Conservation (phyloP, 2,888 invertebrate species). For the Deilephila porcellus region DNA sequence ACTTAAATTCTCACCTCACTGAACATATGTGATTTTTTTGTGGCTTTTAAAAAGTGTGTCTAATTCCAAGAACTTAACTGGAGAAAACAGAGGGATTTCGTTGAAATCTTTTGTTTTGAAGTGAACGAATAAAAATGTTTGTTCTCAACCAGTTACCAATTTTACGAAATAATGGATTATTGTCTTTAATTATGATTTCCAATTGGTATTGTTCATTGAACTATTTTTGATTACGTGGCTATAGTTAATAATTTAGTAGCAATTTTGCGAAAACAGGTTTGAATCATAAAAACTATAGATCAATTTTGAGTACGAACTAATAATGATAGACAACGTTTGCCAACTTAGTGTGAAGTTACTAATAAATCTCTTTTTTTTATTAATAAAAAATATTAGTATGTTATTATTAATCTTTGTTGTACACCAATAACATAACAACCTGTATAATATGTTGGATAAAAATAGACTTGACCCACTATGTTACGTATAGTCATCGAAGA, state of each 20-base stretch:
- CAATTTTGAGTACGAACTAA: no score
- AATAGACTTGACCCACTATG: constrained; percentile 8
- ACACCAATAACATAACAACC: no score
- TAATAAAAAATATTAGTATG: not conserved
- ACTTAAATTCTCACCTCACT: constrained; percentile 45
- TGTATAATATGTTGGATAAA: not conserved
- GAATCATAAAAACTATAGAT: no score
- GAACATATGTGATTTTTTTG: constrained; percentile 34
- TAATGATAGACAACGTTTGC: no score
- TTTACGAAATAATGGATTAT: not conserved
- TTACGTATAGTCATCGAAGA: not conserved
- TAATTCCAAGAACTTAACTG: constrained; percentile 29
- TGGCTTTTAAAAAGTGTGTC: not conserved
- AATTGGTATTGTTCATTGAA: no score
- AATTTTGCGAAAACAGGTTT: no score
- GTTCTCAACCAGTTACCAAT: not conserved
- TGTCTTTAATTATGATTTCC: no score
- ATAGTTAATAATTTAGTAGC: no score
- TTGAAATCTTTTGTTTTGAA: constrained; percentile 48
- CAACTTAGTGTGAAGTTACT: no score
- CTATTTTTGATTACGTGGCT: no score
- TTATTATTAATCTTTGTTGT: no score
- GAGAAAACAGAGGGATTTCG: constrained; percentile 35
- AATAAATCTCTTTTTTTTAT: no score
- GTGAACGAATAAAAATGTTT: not conserved